Evolutionary conservation across 2,888 invertebrate genomes (phyloP), one percentile per base, ranked within the genome.

Genomic region (Platypus cylindrus): DNA sequence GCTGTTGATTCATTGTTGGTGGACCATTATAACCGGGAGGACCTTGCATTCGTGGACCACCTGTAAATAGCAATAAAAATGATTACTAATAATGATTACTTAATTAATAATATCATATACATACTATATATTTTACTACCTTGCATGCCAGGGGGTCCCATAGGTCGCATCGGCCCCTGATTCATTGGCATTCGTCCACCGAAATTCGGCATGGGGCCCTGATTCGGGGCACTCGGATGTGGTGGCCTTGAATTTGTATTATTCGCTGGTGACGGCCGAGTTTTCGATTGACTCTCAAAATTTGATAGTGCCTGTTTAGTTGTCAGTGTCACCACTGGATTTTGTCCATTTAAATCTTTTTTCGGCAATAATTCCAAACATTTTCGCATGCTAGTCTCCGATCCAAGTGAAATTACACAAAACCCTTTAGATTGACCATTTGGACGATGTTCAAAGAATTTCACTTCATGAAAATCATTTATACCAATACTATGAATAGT

Each of bases 341-440:
- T 78, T 60, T 95, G 95, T 20, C 95, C 95, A 57, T 99, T 94
- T 35, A 98, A 71, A 55, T 93, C 91, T 59, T 86, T 89, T 62
- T 90, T 87, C n/a, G 90, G 82, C 45, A 98, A 68, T 48, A 90
- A 79, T 48, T 98, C 97, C 75, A 97, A 75, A 40, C 93, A 82
- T 54, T 79, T 67, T 36, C 91, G 71, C 62, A 90, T 76, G 48
- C 94, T 93, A 45, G 76, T 71, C 54, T 97, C 95, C 0, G 94
- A 93, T 11, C 87, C 91, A 46, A 98, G 70, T 2, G 91, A 86
- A 48, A 97, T 80, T 31, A 95, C 84, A 59, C 95, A 97, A 67
- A 95, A 98, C 17, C 98, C 93, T 68, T 97, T 97, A 0, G 93
- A 94, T 63, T 95, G 95, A 16, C 97, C 97, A 68, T 97, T 97